Evolutionary conservation across 2,888 invertebrate species (phyloP).

Genomic region (Neria commutata): DNA sequence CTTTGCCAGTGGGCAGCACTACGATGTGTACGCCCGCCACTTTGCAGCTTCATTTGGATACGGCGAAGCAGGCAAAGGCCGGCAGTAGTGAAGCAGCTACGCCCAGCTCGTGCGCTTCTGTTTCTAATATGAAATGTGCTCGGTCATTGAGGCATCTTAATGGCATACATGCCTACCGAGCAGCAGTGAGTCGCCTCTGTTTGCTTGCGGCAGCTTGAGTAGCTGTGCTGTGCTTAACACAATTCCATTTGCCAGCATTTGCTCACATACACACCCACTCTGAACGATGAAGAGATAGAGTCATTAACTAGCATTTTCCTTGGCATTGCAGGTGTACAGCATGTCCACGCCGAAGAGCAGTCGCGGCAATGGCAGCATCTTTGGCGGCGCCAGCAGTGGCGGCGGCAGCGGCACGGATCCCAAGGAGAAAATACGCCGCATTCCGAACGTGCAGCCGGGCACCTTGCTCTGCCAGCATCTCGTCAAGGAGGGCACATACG

Average conservation of each 20-base stretch:
- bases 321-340: constrained; percentile 54
- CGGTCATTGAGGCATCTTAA: too few species aligned
- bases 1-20: constrained; percentile 37
- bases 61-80: too few species aligned
- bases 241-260: background rate
- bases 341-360: constrained; percentile 62
- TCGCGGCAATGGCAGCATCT: constrained; percentile 46
- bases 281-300: background rate
- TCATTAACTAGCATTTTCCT: background rate
- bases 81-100: too few species aligned
- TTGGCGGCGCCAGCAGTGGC: constrained; percentile 51
- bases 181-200: too few species aligned
- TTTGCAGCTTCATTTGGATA: too few species aligned
- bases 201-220: too few species aligned
- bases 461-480: constrained; percentile 65
- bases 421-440: constrained; percentile 67
- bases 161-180: too few species aligned
- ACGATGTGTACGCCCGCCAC: too few species aligned
- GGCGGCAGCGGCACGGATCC: constrained; percentile 59
- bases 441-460: constrained; percentile 65
- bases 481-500: constrained; percentile 76
- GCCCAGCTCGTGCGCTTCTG: background rate
- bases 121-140: background rate
- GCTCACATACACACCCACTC: background rate
- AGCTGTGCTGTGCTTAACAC: background rate